Base-by-base conservation (phyloP, 2,113 vertebrate genomes). In the Cyanoliseus patagonus region DNA sequence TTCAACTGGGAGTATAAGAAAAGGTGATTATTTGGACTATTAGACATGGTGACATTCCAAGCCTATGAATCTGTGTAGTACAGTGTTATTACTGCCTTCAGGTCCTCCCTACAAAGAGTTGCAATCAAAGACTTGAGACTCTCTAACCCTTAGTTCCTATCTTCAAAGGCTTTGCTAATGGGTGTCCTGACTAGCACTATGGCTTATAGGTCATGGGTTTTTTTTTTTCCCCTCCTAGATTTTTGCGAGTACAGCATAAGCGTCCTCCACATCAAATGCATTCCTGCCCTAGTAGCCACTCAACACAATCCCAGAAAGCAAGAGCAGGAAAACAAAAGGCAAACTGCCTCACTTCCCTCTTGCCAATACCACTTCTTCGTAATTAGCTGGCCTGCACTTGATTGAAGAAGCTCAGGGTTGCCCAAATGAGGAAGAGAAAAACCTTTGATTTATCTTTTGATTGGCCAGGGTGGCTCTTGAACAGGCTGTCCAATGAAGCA, bases 141-240 rank as follows among this genome's bases (percentile, higher is more conserved):
- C 69, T 74, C 35, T 86, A 95, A 93, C 83, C 80, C 52, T 90
- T 18, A 82, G 88, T 78, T 96, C 83, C 86, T 93, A 94, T 93
- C 96, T 93, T 97, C 95, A 96, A 96, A 95, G 92, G 88, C 70
- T 86, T 93, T 90, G 51, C 52, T 96, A 91, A 96, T 96, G 81
- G 66, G 25, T 90, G 73, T 92, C 80, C 74, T 79, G 69, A 81
- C 88, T 78, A 86, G 64, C 42, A 63, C 79, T 67, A 81, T 59
- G 69, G 66, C 83, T 95, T 82, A 77, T 11, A 73, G 79, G 87
- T 88, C 87, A 93, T 52, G 72, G 13, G 5, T 0, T 19, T 62
- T 31, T 49, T 41, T 87, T 66, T 72, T 41, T 13, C 52, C 10
- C 72, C 83, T 92, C 30, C 68, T 49, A 37, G 72, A 88, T 68